Conservation (phyloP, 2,113 vertebrate species). For the Pitta sordida region DNA sequence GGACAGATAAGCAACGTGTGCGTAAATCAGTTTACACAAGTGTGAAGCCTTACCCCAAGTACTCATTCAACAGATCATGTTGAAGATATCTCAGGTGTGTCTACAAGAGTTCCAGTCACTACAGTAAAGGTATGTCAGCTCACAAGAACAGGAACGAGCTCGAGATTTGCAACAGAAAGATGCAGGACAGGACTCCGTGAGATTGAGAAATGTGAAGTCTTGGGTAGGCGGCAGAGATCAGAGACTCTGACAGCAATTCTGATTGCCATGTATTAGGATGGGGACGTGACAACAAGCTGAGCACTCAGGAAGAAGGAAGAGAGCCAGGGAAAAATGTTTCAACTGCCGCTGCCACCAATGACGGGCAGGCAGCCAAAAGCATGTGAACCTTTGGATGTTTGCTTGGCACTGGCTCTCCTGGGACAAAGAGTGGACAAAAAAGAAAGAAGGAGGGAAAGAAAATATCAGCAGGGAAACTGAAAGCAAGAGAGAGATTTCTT, state of each 20-base stretch:
- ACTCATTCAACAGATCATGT: neutral
- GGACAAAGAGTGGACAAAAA: neutral
- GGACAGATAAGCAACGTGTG: neutral
- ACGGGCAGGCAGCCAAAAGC: neutral
- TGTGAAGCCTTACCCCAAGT: neutral
- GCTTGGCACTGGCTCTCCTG: neutral
- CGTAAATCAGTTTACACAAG: neutral
- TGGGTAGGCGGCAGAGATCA: neutral
- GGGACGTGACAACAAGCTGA: neutral
- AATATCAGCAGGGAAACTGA: neutral
- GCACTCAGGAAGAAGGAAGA: neutral
- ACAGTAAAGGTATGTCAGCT: rapidly evolving
- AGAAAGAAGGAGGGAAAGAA: neutral
- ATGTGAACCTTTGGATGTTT: rapidly evolving
- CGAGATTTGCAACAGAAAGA: neutral
- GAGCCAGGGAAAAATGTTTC: neutral
- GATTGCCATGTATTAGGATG: rapidly evolving
- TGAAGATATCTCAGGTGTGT: neutral
- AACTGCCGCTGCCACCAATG: rapidly evolving
- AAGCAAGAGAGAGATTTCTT: neutral
- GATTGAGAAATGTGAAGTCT: neutral
- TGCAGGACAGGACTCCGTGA: neutral
- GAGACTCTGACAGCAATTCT: neutral
- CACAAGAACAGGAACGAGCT: neutral
- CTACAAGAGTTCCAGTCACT: rapidly evolving